Conservation (phyloP, 2,113 vertebrate species). For the Bubo scandiacus region DNA sequence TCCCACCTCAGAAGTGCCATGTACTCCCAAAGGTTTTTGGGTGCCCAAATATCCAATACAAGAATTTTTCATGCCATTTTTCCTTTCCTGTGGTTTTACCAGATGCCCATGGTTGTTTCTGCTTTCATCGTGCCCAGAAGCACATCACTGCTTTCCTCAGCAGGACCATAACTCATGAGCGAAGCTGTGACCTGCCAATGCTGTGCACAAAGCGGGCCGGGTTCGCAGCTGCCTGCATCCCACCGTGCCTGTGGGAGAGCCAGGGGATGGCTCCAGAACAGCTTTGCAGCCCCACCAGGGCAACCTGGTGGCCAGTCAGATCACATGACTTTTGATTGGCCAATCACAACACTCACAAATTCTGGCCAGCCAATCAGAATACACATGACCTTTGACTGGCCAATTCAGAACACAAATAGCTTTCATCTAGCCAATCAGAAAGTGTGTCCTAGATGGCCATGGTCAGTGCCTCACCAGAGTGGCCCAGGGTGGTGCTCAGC, state of each 20-base stretch:
- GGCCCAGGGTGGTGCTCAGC: neutral
- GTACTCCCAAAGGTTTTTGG: neutral
- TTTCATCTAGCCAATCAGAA: neutral
- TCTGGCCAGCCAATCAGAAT: neutral
- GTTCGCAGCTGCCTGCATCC: neutral
- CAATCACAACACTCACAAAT: neutral
- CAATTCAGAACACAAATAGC: neutral
- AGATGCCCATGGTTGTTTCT: neutral
- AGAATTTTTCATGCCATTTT: neutral
- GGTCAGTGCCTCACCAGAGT: neutral
- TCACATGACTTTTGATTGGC: neutral
- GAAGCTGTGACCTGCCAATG: neutral
- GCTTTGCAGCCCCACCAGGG: neutral
- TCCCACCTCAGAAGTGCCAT: neutral
- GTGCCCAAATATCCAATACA: neutral
- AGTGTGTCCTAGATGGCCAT: neutral
- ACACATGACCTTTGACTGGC: neutral
- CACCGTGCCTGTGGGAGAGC: neutral
- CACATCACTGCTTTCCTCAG: neutral
- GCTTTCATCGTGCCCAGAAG: neutral
- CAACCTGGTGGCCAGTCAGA: neutral
- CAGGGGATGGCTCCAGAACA: neutral
- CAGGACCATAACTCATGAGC: accelerated
- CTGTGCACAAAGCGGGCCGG: neutral
- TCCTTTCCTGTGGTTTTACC: neutral